A percentile compares a stretch with the other conserved stretches of the same genome.
phyloP scores from a whole-genome alignment of 2,888 invertebrate genomes.

The Eugnorisma glareosa region DNA sequence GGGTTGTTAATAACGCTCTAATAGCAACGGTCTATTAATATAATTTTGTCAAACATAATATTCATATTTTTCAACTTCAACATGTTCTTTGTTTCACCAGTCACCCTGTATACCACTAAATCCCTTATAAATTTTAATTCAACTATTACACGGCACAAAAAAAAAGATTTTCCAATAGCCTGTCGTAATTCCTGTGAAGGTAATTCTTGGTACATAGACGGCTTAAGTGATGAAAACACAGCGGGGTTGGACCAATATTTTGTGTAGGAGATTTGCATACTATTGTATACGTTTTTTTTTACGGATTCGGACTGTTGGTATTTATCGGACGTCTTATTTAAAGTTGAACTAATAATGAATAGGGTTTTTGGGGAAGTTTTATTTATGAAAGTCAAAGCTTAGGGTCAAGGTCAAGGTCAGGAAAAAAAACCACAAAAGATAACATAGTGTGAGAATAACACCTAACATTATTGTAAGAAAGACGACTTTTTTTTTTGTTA shows the following conservation, averaged over 20 bases:
- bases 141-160: conserved; percentile 25
- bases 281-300: too few relatives aligned
- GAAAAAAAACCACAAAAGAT: too few relatives aligned
- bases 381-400: not conserved
- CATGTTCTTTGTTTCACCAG: conserved; percentile 3
- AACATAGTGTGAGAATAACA: too few relatives aligned
- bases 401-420: too few relatives aligned
- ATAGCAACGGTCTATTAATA: too few relatives aligned
- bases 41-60: not conserved
- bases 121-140: conserved; percentile 48
- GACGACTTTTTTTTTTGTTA: too few relatives aligned
- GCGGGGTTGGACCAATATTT: not conserved
- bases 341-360: not conserved
- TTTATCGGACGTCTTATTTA: too few relatives aligned
- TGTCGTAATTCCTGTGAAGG: conserved; percentile 13
- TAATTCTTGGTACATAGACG: not conserved
- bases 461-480: too few relatives aligned
- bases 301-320: too few relatives aligned
- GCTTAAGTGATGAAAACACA: not conserved
- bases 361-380: not conserved
- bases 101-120: conserved; percentile 7
- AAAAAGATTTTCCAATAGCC: conserved; percentile 19
- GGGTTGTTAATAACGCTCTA: too few relatives aligned
- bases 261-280: not conserved
- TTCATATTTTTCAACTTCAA: not conserved